Base-by-base conservation (phyloP, 2,113 vertebrate species). In the Malurus cyaneus region DNA sequence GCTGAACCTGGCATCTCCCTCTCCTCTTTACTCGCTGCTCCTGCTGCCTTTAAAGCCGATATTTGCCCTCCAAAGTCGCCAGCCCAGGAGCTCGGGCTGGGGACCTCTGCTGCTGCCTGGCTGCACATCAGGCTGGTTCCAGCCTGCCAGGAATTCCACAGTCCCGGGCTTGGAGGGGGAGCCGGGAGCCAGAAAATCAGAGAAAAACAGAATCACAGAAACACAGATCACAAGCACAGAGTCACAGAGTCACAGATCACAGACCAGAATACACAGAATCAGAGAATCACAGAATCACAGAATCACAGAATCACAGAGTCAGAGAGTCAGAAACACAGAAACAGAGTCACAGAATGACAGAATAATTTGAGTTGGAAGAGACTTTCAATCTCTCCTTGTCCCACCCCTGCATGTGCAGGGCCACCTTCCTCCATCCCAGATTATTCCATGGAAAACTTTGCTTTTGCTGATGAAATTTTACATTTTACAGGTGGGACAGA, bases 91-190 rank as follows among this genome's bases (percentile, higher is more conserved):
- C 0, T 1, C 34, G 2, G 57, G 2, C 18, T 84, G 39, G 69
- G 89, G 44, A 24, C 36, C 42, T 50, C 89, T 88, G 50, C 80
- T 26, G 79, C 93, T 73, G 77, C 81, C 85, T 17, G n/a, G 4
- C 81, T 47, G 78, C 52, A 18, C 82, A 23, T 5, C 4, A 5
- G 64, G 64, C 78, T 1, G 16, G 29, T 4, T 5, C 25, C 0
- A 67, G 41, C 80, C 77, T 56, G 69, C 32, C 50, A 3, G 49
- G 6, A 28, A 15, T 39, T 64, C 73, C 88, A 1, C 0, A 6
- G 18, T n/a, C 73, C 77, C 78, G 7, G 13, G 31, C 18, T 13
- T 3, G 4, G 70, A 32, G 66, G 19, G 52, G 59, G 34, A 56
- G 42, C 54, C 3, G 1, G 62, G 32, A 39, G 8, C 9, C 9